Conservation (phyloP, 2,113 vertebrate species). For the Neotragus pygmaeus region DNA sequence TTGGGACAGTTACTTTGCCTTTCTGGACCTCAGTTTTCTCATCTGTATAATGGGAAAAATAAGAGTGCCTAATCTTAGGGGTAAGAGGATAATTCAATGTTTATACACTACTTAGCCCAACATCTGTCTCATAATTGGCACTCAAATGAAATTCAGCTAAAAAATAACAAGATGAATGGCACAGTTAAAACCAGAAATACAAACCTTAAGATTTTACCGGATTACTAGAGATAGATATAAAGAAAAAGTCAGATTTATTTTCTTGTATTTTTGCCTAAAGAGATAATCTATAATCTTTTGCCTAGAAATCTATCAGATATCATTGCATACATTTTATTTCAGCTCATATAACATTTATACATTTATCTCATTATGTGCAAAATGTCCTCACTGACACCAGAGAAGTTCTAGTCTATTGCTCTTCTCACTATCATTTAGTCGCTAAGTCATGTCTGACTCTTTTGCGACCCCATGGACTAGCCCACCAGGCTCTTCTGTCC, state of each 20-base stretch:
- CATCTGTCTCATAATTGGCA: neutral
- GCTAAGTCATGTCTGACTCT: neutral
- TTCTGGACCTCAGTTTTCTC: neutral
- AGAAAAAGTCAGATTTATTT: neutral
- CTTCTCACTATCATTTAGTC: neutral
- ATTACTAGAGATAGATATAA: neutral
- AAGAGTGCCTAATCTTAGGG: neutral
- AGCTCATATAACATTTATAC: neutral
- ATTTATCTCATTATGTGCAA: neutral
- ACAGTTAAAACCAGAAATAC: neutral
- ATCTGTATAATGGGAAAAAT: neutral
- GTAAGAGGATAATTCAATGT: neutral
- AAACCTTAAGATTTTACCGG: neutral
- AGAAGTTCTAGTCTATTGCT: neutral
- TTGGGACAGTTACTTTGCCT: neutral
- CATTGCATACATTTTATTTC: neutral
- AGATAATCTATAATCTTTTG: neutral
- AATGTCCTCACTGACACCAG: neutral
- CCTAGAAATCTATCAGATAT: neutral
- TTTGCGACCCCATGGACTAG: neutral
- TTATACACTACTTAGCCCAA: neutral
- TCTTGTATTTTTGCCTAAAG: neutral
- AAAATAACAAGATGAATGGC: neutral
- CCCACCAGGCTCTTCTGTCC: neutral
- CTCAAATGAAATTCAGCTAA: neutral